Evolutionary conservation across 2,113 vertebrate species (phyloP).

Genomic region (Calyptomena viridis): DNA sequence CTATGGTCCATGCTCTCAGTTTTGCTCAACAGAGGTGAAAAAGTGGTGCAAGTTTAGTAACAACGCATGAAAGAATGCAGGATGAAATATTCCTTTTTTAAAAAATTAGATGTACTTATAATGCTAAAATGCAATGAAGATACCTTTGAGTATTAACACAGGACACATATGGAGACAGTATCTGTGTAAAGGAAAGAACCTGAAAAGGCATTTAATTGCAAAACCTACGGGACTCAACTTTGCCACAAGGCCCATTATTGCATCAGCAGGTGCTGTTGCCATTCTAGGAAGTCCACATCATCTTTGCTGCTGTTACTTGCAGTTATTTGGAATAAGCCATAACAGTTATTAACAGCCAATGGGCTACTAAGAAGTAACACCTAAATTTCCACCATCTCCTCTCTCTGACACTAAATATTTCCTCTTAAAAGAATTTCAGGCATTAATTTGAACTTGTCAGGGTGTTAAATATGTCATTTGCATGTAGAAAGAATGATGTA

Average conservation of each 20-base stretch:
- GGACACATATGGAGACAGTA: background rate
- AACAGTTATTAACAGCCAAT: background rate
- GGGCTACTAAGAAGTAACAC: background rate
- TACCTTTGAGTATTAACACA: background rate
- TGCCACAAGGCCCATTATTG: background rate
- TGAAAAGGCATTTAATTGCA: background rate
- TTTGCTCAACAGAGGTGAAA: background rate
- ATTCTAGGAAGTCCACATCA: background rate
- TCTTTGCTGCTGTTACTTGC: background rate
- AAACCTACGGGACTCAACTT: background rate
- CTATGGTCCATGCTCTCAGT: background rate
- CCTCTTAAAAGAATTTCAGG: background rate
- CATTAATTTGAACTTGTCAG: background rate
- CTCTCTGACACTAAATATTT: background rate
- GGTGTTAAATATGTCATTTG: background rate
- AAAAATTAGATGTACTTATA: background rate
- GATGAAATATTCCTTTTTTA: rapidly evolving
- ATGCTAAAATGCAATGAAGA: background rate
- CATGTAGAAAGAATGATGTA: background rate
- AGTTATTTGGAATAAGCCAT: background rate
- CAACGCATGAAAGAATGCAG: background rate
- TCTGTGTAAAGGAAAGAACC: background rate
- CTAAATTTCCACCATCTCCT: background rate
- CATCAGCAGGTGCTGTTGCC: background rate
- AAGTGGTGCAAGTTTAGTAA: background rate